Base-by-base conservation (phyloP, 1,140 invertebrate species). In the Bombus sibiricus region DNA sequence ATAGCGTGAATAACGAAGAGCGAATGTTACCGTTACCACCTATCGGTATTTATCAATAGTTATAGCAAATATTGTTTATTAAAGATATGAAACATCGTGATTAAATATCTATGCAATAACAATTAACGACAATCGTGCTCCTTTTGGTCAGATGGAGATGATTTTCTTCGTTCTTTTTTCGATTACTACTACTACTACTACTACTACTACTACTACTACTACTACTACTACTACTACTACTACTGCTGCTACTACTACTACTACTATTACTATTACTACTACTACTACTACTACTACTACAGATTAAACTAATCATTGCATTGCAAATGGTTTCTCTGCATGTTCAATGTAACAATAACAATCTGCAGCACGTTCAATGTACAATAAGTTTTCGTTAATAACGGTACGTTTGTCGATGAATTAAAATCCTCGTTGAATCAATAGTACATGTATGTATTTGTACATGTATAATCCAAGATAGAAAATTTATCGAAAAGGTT, bases 51-150 rank as follows among this genome's bases (percentile, higher is more conserved):
- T 10, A 62, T 62, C 28, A n/a, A n/a, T 68, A 32, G 32, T 34
- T 3, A 68, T 34, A 25, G 37, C 37, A 25, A 71, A 39, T 37
- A 39, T 37, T 2, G 37, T 12, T 39, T 71, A 71, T 28, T 69
- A 39, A 9, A 71, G 28, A 41, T 39, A 28, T 12, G 12, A 72
- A 72, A 72, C 15, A 39, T 3, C 2, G 10, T 10, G 47, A 74
- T 53, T 34, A 57, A 39, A 88, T 90, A 91, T 53, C 47, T 53
- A 53, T 89, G 89, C 90, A 89, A 92, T 91, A 92, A 93, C 91
- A 85, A 39, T n/a, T 22, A 86, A 93, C 90, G 92, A 92, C 92
- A 92, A 91, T 91, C 47, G 18, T 53, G 18, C 18, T 87, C 87
- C 66, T 53, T 57, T 76, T 53, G 34, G 73, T 78, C 76, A 12